Percentiles rank a stretch among this genome's conserved stretches.
These are phyloP conservation scores for Axis porcinus DNA, from an alignment of 2,113 vertebrate genomes.

Conservation along the genomic window DNA sequence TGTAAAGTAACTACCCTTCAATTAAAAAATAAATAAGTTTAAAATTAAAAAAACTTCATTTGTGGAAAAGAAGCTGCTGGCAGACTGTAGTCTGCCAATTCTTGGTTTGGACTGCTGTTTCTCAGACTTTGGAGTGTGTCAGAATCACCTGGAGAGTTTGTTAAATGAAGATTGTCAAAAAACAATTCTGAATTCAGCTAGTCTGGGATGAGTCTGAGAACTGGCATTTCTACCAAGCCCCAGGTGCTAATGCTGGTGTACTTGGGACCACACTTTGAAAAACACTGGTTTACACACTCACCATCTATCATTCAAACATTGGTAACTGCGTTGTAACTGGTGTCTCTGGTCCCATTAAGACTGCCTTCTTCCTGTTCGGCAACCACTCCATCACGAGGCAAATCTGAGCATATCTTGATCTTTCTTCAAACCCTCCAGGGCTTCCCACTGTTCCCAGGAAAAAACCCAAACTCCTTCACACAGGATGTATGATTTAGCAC, in stretches of 20 bases:
- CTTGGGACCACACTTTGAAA: neutral
- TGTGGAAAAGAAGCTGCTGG: neutral
- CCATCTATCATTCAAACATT: neutral
- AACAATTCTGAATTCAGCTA: neutral
- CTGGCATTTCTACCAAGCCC: neutral
- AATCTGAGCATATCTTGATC: neutral
- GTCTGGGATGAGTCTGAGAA: neutral
- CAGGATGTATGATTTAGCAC: rapidly evolving
- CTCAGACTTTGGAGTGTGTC: neutral
- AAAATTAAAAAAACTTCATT: neutral
- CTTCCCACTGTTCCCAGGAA: neutral
- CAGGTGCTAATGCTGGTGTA: neutral
- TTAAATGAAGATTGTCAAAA: neutral
- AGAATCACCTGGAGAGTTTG: neutral
- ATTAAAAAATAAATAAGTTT: neutral
- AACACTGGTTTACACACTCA: neutral
- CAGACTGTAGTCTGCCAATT: neutral
- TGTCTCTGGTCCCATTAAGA: neutral
- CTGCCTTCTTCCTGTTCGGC: neutral
- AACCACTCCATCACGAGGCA: neutral
- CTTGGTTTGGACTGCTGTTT: neutral
- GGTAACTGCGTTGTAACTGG: neutral
- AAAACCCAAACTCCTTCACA: neutral
- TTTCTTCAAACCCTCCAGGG: neutral
- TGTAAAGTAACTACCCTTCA: neutral